Evolutionary conservation across 2,888 invertebrate species (phyloP).

Genomic region (Drosophila gaucha): DNA sequence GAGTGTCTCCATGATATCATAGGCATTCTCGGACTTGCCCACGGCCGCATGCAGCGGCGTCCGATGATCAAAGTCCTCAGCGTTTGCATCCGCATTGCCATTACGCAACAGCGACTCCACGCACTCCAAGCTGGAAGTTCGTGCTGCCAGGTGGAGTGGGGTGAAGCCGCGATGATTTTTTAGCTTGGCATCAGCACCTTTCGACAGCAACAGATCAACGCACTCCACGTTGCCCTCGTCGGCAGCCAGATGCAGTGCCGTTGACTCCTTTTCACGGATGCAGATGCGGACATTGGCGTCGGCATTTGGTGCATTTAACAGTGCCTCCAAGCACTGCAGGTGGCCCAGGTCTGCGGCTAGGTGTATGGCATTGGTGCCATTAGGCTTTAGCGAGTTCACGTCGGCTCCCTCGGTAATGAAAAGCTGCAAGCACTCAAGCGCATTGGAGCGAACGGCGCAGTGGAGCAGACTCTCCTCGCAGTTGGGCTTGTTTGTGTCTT

Average conservation of each 20-base stretch:
- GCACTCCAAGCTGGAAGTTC: constrained; percentile 92
- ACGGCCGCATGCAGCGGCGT: constrained; percentile 94
- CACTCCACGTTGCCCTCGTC: constrained; percentile 94
- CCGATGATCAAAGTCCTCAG: constrained; percentile 92
- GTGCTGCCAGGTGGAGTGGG: constrained; percentile 93
- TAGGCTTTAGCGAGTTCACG: constrained; percentile 90
- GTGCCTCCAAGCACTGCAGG: constrained; percentile 89
- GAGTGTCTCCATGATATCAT: constrained; percentile 91
- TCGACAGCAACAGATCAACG: constrained; percentile 89
- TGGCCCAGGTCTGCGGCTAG: constrained; percentile 92
- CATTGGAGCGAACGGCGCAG: constrained; percentile 93
- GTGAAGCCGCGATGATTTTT: constrained; percentile 93
- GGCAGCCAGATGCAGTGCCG: constrained; percentile 93
- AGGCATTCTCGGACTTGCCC: constrained; percentile 92
- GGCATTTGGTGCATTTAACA: constrained; percentile 90
- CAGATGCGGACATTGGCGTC: constrained; percentile 90
- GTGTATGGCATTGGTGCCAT: constrained; percentile 92
- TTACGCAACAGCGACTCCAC: constrained; percentile 91
- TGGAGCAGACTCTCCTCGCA: constrained; percentile 92
- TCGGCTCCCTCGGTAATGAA: constrained; percentile 91
- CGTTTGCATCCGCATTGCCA: constrained; percentile 91
- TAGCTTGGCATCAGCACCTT: constrained; percentile 90
- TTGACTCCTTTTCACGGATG: constrained; percentile 90
- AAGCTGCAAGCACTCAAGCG: constrained; percentile 91
- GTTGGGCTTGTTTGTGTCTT: constrained; percentile 88